phyloP scores from a whole-genome alignment of 2,113 vertebrate genomes.

The Misgurnus anguillicaudatus region DNA sequence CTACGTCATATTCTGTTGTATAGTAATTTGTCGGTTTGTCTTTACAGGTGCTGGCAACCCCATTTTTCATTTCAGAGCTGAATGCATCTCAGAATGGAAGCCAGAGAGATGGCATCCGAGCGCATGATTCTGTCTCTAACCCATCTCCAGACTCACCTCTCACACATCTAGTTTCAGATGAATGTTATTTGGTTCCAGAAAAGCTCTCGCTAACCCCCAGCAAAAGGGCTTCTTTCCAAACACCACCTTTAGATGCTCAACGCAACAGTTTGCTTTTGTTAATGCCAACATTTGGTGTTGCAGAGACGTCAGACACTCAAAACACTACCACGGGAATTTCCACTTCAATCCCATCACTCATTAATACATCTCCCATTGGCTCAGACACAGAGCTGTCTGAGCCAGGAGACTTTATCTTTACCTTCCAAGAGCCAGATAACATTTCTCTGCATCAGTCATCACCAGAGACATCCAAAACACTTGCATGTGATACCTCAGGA shows the following conservation, averaged over 20 bases:
- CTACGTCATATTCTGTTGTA: slow-evolving; percentile 30
- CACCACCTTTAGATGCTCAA: not conserved
- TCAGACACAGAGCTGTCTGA: slow-evolving; percentile 1
- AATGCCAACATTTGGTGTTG: not conserved
- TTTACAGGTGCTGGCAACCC: slow-evolving; percentile 78
- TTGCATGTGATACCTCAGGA: not conserved
- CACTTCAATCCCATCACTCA: not conserved
- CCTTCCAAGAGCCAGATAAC: not conserved
- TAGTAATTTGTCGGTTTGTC: slow-evolving; percentile 57
- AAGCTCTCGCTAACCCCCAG: not conserved
- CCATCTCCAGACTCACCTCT: slow-evolving; percentile 27
- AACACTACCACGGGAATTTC: not conserved
- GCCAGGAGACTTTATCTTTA: not conserved
- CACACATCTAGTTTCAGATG: slow-evolving; percentile 47
- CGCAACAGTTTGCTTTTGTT: not conserved
- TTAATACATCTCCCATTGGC: not conserved
- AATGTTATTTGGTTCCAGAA: not conserved
- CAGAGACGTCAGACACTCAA: not conserved
- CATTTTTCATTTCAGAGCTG: slow-evolving; percentile 68
- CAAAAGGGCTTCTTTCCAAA: not conserved
- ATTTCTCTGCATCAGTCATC: not conserved
- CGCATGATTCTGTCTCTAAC: slow-evolving; percentile 42
- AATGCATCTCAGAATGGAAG: slow-evolving; percentile 61
- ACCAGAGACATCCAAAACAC: not conserved
- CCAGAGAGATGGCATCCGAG: slow-evolving; percentile 52